A percentile compares a stretch with the other conserved stretches of the same genome.
Conservation (phyloP, 2,797 vertebrate genomes). For the Sphaeramia orbicularis region DNA sequence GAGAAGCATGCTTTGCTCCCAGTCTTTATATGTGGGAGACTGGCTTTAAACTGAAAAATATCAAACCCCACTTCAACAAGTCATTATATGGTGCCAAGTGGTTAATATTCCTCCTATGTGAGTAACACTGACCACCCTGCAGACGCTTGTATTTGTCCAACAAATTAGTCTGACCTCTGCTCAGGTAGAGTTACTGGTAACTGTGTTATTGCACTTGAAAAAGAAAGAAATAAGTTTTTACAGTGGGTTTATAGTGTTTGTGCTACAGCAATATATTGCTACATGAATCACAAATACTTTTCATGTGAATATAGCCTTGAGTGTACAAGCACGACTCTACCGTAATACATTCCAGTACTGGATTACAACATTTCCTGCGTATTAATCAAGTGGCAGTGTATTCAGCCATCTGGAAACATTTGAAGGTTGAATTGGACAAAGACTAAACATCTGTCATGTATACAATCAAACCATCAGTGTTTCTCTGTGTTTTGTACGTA, state of each 20-base stretch:
- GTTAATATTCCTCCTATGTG: not conserved
- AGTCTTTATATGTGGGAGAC: not conserved
- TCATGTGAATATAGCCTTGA: not conserved
- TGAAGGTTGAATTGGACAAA: not conserved
- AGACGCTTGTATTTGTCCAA: slow-evolving; percentile 7
- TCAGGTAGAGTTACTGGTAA: not conserved
- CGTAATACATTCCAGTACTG: slow-evolving; percentile 3
- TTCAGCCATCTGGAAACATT: slow-evolving; percentile 42
- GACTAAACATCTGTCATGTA: slow-evolving; percentile 17
- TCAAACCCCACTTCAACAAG: slow-evolving; percentile 5
- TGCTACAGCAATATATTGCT: not conserved
- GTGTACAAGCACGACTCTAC: not conserved
- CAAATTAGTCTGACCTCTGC: not conserved
- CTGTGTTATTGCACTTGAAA: not conserved
- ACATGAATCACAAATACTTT: not conserved
- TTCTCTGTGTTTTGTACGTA: slow-evolving; percentile 10
- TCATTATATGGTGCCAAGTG: slow-evolving; percentile 11
- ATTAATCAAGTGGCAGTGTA: slow-evolving; percentile 3
- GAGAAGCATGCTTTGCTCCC: not conserved
- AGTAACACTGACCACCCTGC: not conserved
- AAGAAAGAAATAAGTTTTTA: not conserved
- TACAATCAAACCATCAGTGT: not conserved
- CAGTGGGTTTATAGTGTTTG: not conserved
- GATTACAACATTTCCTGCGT: slow-evolving; percentile 21
- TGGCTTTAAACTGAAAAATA: slow-evolving; percentile 4